Percentiles rank a stretch among this genome's conserved stretches.
These are phyloP conservation scores for Thaumatotibia leucotreta DNA, from an alignment of 1,140 invertebrate genomes.

Conservation along the genomic window DNA sequence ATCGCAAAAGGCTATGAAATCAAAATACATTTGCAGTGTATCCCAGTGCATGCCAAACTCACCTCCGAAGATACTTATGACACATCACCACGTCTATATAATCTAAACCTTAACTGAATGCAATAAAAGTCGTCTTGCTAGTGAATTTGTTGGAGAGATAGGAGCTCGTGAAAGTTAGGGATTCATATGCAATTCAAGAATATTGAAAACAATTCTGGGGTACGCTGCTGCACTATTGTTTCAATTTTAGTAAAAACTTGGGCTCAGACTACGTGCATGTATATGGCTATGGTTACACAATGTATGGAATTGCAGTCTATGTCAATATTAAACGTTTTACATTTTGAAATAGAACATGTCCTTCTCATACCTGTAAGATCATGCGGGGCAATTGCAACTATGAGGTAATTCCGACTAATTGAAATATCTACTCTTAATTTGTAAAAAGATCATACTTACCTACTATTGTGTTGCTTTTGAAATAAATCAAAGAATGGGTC, in stretches of 20 bases:
- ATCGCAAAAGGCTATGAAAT: neutral
- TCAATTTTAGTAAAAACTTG: neutral
- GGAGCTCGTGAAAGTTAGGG: neutral
- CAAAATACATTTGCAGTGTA: neutral
- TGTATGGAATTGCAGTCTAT: neutral
- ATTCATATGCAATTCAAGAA: slow-evolving; percentile 2
- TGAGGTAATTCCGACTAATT: too few species aligned
- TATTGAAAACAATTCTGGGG: slow-evolving; percentile 7
- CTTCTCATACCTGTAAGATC: too few species aligned
- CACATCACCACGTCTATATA: neutral
- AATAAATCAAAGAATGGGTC: too few species aligned
- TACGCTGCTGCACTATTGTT: neutral
- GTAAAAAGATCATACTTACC: too few species aligned
- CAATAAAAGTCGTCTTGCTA: neutral
- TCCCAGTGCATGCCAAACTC: neutral
- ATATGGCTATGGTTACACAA: neutral
- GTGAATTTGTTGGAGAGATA: neutral
- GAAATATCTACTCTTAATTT: too few species aligned
- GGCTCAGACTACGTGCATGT: neutral
- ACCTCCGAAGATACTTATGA: neutral
- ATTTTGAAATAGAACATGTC: too few species aligned
- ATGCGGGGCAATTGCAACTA: too few species aligned
- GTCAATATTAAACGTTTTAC: too few species aligned
- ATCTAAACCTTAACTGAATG: neutral
- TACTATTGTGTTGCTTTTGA: too few species aligned